A percentile compares a stretch with the other conserved stretches of the same genome.
These are phyloP conservation scores for Atractosteus spatula DNA, from an alignment of 2,113 vertebrate genomes.

Conservation along the genomic window DNA sequence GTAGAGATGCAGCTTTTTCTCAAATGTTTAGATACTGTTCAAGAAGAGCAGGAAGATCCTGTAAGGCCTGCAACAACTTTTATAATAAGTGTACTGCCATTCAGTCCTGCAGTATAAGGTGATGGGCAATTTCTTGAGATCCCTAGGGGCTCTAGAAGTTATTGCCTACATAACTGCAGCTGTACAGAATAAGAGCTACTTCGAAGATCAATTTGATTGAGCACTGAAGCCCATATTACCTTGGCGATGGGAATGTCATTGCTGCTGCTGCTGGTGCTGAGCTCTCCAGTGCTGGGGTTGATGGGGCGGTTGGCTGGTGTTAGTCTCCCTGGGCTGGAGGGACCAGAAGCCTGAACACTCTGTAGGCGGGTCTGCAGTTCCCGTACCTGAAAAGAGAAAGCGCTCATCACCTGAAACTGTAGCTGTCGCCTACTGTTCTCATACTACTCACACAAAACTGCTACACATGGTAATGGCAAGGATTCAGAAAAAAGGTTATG, in stretches of 20 bases:
- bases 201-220: neutral
- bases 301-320: conserved; percentile 68
- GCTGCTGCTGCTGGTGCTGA: conserved; percentile 86
- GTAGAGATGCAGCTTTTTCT: no score
- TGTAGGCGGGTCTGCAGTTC: conserved; percentile 82
- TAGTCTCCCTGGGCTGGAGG: conserved; percentile 73
- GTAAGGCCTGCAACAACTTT: no score
- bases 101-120: conserved; percentile 17
- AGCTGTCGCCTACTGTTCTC: no score
- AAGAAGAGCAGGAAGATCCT: no score
- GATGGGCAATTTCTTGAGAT: conserved; percentile 10
- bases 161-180: neutral
- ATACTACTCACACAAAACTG: no score
- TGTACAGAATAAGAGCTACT: neutral
- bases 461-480: no score
- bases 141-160: neutral
- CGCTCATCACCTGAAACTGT: neutral
- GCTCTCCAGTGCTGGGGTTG: conserved; percentile 83
- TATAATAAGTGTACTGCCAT: neutral
- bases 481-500: no score
- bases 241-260: conserved; percentile 86
- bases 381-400: conserved; percentile 66
- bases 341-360: conserved; percentile 70
- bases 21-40: no score
- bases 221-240: conserved; percentile 46